Evolutionary conservation across 2,797 vertebrate species (phyloP), one percentile per base, ranked within the genome.

Genomic region (Alfaro cultratus): DNA sequence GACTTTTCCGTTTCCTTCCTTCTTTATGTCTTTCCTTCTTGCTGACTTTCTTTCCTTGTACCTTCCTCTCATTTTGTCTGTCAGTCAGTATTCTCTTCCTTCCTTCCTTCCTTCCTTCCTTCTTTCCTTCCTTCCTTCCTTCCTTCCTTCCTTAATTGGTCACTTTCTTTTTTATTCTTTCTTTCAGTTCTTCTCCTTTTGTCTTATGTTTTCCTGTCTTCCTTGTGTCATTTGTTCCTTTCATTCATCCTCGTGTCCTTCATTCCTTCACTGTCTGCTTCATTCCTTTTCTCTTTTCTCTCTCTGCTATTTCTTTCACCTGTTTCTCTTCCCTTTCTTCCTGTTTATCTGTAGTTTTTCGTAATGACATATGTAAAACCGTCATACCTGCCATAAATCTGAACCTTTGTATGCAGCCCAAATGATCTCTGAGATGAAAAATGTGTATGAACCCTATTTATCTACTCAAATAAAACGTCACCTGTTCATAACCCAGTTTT

Each of bases 401-500:
- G 18, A 36, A 36, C 34, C 18, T 64, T 43, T 68, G 21, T 6
- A 43, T 41, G 11, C 21, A 70, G 39, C 39, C n/a, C 23, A 72
- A 45, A 72, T 39, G 21, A 71, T n/a, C 23, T 45, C 26, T 8
- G n/a, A n/a, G 26, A 70, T 26, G 12, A 43, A 70, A 70, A 29
- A 45, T 45, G 12, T 71, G n/a, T 8, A n/a, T 12, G 41, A 29
- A 45, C 7, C 43, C n/a, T 72, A 12, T 72, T 75, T 45, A 76
- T 46, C 29, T 75, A 1, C 5, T 64, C 43, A 36, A 47, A 62
- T 46, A 76, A 46, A 45, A 9, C 26, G 10, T 76, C 57, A 64
- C 57, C 43, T 47, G 55, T 31, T 62, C 43, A 62, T 75, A 75
- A 62, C 41, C 29, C n/a, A 70, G 75, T 85, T 76, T 13, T 73